Percentiles rank a stretch among this genome's conserved stretches.
Conservation (phyloP, 2,113 vertebrate genomes). For the Zosterops pallidus region DNA sequence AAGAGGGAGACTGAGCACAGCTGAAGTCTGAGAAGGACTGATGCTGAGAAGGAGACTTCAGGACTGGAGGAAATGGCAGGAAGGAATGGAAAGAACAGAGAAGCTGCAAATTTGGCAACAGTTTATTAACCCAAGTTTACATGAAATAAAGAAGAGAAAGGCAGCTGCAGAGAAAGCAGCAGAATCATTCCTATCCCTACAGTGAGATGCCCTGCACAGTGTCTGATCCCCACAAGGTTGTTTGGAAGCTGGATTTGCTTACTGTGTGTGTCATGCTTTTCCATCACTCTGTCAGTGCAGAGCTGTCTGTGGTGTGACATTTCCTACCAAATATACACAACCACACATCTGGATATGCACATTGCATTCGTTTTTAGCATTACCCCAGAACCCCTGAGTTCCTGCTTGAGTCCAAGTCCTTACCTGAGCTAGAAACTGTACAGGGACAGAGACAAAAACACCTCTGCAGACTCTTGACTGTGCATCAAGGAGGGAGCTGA, state of each 20-base stretch:
- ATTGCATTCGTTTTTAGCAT: accelerated
- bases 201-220: no score
- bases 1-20: background rate
- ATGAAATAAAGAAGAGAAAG: background rate
- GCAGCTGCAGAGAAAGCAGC: background rate
- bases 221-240: background rate
- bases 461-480: background rate
- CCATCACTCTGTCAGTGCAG: background rate
- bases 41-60: background rate
- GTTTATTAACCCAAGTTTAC: background rate
- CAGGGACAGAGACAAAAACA: background rate
- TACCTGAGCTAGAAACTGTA: background rate
- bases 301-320: background rate
- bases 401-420: background rate
- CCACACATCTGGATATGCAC: accelerated
- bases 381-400: background rate
- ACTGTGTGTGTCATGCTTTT: accelerated
- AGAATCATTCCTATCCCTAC: background rate
- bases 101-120: background rate
- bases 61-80: background rate
- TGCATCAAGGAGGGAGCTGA: background rate
- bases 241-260: background rate
- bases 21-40: background rate
- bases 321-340: background rate
- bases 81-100: background rate